These are phyloP conservation scores for Xanthia togata DNA, from an alignment of 2,888 invertebrate genomes.

Conservation along the genomic window DNA sequence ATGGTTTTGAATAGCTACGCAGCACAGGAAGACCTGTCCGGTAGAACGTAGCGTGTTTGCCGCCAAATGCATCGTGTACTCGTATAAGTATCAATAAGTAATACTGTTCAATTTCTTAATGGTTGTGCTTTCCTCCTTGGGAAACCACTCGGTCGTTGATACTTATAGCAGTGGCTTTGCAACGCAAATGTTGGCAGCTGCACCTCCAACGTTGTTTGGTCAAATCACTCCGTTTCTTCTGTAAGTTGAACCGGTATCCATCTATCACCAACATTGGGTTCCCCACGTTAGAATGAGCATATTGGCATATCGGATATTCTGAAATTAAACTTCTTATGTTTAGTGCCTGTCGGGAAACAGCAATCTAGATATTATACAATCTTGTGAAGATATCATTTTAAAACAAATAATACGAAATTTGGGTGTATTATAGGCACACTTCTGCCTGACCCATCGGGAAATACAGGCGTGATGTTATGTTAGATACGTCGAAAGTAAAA, in stretches of 20 bases:
- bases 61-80: not conserved
- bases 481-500: not conserved
- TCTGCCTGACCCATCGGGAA: not conserved
- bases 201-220: conserved; percentile 44
- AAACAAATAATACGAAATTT: not conserved
- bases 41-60: not conserved
- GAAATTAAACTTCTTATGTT: conserved; percentile 12
- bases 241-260: conserved; percentile 46
- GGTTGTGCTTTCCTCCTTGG: conserved; percentile 39
- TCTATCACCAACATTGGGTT: conserved; percentile 52
- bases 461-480: not conserved
- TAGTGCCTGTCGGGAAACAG: conserved; percentile 4
- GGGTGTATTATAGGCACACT: not conserved
- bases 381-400: not conserved
- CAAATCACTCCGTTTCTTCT: conserved; percentile 36
- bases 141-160: conserved; percentile 20
- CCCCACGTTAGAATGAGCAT: conserved; percentile 37
- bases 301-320: conserved; percentile 32
- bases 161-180: conserved; percentile 45
- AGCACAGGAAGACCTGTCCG: not conserved
- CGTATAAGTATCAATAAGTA: not conserved
- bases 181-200: conserved; percentile 49
- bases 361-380: not conserved
- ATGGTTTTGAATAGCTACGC: not conserved
- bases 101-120: conserved; percentile 16